Percentiles rank a stretch among this genome's conserved stretches.
Conservation (phyloP, 2,113 vertebrate species). For the Phrynocephalus versicolor region DNA sequence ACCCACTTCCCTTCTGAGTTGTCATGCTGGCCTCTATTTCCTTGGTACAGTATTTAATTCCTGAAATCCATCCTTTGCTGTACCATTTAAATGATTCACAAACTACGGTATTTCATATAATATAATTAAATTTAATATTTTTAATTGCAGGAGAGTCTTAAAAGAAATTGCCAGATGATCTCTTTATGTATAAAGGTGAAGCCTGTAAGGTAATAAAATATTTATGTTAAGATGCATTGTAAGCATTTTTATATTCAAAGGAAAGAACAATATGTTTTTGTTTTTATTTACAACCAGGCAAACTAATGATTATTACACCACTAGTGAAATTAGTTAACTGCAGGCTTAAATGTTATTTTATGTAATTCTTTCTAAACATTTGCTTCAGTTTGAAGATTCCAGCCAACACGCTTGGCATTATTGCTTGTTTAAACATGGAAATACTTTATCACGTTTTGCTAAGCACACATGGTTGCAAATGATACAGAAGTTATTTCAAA, state of each 20-base stretch:
- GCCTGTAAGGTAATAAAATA: neutral
- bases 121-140: neutral
- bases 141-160: neutral
- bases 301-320: neutral
- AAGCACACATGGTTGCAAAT: slow-evolving; percentile 71
- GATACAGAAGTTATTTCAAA: slow-evolving; percentile 74
- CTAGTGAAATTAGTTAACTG: neutral
- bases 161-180: neutral
- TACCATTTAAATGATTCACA: neutral
- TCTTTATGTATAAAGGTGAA: neutral
- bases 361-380: neutral
- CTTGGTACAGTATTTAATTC: no score
- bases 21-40: no score
- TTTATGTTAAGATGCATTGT: neutral
- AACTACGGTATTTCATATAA: no score
- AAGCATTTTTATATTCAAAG: neutral
- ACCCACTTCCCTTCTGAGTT: no score
- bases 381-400: neutral
- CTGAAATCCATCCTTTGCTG: no score
- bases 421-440: slow-evolving; percentile 69
- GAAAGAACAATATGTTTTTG: neutral
- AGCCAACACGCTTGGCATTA: slow-evolving; percentile 41
- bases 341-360: neutral
- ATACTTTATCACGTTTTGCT: slow-evolving; percentile 70
- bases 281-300: neutral